Base-by-base conservation (phyloP, 2,888 invertebrate species). In the Osedax fenrisi region DNA sequence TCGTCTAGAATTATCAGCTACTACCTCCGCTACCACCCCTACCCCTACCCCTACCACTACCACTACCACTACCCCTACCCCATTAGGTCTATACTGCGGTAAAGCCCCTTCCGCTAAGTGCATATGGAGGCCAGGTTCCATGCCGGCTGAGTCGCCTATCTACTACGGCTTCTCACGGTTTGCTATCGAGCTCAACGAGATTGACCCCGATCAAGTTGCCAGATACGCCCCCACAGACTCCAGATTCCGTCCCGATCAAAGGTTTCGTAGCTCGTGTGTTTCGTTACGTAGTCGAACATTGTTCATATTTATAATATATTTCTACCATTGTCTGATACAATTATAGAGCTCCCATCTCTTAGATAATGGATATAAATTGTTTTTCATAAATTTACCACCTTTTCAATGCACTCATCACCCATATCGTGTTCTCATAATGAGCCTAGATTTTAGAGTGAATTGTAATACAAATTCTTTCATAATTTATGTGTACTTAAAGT, bases 111-210 rank as follows among this genome's bases (percentile, higher is more conserved):
- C 83, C n/a, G 90, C 90, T 0, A 85, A 89, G 77, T 90, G 90
- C 80, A 87, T 91, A 66, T 92, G 91, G 91, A 85, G 91, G 76
- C 90, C 90, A 72, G 91, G 91, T 68, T 89, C 90, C 1, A 89
- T 91, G 89, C 91, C 91, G 0, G 89, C 90, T 21, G 90, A 91
- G 79, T 89, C 89, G 84, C 90, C 90, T 81, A 81, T 89, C 75
- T 92, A 91, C 85, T 92, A 91, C 85, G 91, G 91, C 2, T 92
- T 92, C 86, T 90, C 91, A 2, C 86, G 90, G 78, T 91, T 91
- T 85, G 91, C 92, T 26, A 90, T 91, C 85, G 91, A 91, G 82
- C 86, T 92, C 75, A 92, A 92, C 84, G 91, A 92, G 82, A 78
- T 82, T 2, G 89, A 89, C 76, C 79, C 80, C 26, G 89, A 89